Evolutionary conservation across 92 coral and sea anemone genomes (phyloP), one percentile per base, ranked within the genome.

Genomic region (Paramuricea clavata): DNA sequence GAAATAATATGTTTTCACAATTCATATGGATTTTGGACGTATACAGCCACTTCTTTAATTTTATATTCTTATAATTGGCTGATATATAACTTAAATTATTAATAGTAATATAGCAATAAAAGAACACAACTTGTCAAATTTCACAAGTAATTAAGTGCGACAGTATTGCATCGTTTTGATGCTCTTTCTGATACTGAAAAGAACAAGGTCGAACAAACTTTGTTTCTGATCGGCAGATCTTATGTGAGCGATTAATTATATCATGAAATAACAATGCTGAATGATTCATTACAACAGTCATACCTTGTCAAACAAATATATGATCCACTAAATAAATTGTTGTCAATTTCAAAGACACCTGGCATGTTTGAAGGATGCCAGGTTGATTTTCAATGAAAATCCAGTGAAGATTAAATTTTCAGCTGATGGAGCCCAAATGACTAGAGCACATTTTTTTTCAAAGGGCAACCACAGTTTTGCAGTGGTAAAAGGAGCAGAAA

Each of bases 221-320:
- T 74, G 28, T 74, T 74, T 30, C 54, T 74, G 3, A 62, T 75
- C 30, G 62, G 44, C 32, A 75, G 44, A 28, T 49, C 23, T 75
- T 75, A 75, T 75, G 81, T 75, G 6, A 49, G 81, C 39, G 81
- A 75, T 49, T 35, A 75, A 28, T 75, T 75, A 44, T 75, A 75
- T 17, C 62, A 71, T 39, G 50, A 71, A 36, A 30, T 62, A 26
- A n/a, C n/a, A n/a, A 62, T 62, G 70, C 21, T 62, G 35, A 8
- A 62, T 62, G 34, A 35, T 25, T 3, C 34, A 62, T 62, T 62
- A 30, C 70, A 1, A 62, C 70, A 8, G 25, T 62, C 70, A 26
- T 62, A 62, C 13, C 25, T 62, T 4, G 25, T 62, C 25, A 30
- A 62, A 62, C 70, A 30, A 62, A 26, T 35, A 35, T 35, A 16